Conservation (phyloP, 2,797 vertebrate genomes). For the Petrocephalus schoutedeni region DNA sequence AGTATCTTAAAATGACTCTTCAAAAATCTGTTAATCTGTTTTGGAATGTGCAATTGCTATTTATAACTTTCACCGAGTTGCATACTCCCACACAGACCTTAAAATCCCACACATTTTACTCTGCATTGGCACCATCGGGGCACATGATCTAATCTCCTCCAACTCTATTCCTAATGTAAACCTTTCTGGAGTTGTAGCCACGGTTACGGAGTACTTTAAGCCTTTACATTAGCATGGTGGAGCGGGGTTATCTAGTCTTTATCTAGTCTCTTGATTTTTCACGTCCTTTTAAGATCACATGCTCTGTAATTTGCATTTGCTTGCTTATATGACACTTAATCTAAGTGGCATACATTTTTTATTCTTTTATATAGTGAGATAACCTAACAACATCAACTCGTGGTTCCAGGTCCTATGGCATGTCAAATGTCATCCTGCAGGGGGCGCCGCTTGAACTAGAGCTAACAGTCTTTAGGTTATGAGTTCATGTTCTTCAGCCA, state of each 20-base stretch:
- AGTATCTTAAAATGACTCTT: background rate
- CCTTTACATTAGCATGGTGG: background rate
- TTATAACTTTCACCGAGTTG: background rate
- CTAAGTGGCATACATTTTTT: background rate
- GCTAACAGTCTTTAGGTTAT: background rate
- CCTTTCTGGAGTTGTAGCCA: slow-evolving; percentile 1
- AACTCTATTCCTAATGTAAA: background rate
- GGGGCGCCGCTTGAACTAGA: background rate
- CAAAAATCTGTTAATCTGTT: background rate
- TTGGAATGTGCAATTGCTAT: slow-evolving; percentile 1
- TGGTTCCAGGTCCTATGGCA: background rate
- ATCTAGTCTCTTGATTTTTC: background rate
- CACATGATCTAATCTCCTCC: background rate
- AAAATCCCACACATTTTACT: background rate
- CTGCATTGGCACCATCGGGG: background rate
- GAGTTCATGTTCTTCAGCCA: background rate
- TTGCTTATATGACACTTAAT: background rate
- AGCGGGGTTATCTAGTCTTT: background rate
- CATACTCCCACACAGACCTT: background rate
- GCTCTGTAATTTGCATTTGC: background rate
- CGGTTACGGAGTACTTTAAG: slow-evolving; percentile 8
- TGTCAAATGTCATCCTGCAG: background rate
- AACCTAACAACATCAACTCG: background rate
- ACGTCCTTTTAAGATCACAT: background rate
- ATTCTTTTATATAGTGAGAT: background rate